Conservation (phyloP, 2,888 invertebrate species). For the Macroteleia sp. region DNA sequence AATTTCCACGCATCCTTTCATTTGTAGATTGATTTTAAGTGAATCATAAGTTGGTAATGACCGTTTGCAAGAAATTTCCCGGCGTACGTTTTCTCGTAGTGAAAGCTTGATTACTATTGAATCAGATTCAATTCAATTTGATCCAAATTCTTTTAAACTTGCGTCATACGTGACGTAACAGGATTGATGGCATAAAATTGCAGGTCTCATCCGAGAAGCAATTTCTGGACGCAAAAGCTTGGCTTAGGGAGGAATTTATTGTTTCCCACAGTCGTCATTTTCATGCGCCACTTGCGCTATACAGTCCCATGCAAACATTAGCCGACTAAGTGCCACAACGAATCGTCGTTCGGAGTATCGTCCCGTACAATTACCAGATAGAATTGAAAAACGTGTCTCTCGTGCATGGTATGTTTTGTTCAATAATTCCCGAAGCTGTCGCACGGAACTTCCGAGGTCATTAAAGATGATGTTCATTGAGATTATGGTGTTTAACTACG, state of each 20-base stretch:
- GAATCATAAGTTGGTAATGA: too few species aligned
- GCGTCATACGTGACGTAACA: conserved; percentile 21
- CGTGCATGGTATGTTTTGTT: background rate
- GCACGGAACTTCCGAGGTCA: conserved; percentile 9
- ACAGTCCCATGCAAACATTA: conserved; percentile 11
- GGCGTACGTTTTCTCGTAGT: background rate
- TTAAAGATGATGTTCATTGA: too few species aligned
- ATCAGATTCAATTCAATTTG: conserved; percentile 8
- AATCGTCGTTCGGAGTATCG: background rate
- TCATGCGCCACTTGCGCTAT: conserved; percentile 21
- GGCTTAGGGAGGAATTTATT: conserved; percentile 33
- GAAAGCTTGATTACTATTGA: background rate
- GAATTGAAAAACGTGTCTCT: conserved; percentile 27
- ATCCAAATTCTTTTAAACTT: background rate
- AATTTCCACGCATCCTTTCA: too few species aligned
- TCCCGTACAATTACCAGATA: conserved; percentile 18
- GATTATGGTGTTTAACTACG: too few species aligned
- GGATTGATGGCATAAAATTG: conserved; percentile 11
- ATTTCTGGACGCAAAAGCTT: conserved; percentile 13
- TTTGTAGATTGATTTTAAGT: too few species aligned
- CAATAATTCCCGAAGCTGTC: conserved; percentile 4
- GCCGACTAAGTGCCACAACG: background rate
- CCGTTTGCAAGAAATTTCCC: background rate
- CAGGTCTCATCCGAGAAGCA: conserved; percentile 2
- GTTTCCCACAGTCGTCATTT: conserved; percentile 44